A percentile compares a stretch with the other conserved stretches of the same genome.
These are phyloP conservation scores for Drosophila pruinosa DNA, from an alignment of 1,140 invertebrate species.

Conservation along the genomic window DNA sequence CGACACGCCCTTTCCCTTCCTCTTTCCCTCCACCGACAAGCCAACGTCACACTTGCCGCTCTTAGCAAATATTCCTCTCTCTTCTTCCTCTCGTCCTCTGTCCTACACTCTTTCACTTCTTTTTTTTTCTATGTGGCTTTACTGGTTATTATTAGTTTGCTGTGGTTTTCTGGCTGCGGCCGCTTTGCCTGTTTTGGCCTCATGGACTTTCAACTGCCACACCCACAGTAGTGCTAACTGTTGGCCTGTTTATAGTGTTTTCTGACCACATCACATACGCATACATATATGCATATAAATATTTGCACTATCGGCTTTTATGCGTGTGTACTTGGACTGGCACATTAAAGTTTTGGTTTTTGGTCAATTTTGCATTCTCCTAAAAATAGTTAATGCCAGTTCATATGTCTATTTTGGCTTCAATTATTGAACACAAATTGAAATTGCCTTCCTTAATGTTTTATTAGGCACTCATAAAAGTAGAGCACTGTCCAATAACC, in stretches of 20 bases:
- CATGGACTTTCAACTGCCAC: constrained; percentile 17
- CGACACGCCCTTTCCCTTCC: neutral
- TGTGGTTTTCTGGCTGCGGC: constrained; percentile 61
- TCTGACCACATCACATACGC: constrained; percentile 51
- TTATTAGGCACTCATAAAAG: neutral
- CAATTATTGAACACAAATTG: constrained; percentile 1
- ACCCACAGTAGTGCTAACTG: constrained; percentile 2
- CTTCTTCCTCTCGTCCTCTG: neutral
- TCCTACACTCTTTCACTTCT: neutral
- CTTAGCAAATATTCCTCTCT: constrained; percentile 46
- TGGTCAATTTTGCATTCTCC: constrained; percentile 31
- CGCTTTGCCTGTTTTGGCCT: constrained; percentile 34
- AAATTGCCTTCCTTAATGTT: neutral
- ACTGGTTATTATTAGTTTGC: constrained; percentile 77
- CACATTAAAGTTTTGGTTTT: constrained; percentile 47
- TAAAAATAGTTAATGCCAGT: neutral
- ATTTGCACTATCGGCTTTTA: constrained; percentile 48
- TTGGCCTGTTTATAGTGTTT: constrained; percentile 46
- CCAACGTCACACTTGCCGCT: constrained; percentile 32
- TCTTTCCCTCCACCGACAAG: constrained; percentile 3
- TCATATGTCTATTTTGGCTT: constrained; percentile 13
- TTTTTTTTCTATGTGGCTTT: constrained; percentile 55
- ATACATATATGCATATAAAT: constrained; percentile 55
- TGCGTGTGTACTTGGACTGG: constrained; percentile 5
- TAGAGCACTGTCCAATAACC: neutral